Percentiles rank a stretch among this genome's conserved stretches.
These are phyloP conservation scores for Diplodus puntazzo DNA, from an alignment of 2,797 vertebrate species.

Conservation along the genomic window DNA sequence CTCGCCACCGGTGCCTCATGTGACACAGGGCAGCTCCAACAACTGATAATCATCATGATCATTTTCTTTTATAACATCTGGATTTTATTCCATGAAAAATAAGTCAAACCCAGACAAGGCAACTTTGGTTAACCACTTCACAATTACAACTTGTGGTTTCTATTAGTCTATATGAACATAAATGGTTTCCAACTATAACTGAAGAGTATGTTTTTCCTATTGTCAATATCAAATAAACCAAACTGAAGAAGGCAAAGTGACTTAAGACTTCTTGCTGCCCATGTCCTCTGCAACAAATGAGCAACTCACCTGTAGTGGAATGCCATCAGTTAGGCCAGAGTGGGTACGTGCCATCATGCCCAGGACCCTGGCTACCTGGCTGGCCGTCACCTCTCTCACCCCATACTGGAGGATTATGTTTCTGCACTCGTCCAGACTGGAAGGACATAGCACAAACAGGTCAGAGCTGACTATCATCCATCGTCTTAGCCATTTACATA, in stretches of 20 bases:
- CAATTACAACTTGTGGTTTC: neutral
- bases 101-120: neutral
- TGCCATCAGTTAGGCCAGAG: constrained; percentile 95
- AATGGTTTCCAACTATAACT: neutral
- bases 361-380: constrained; percentile 97
- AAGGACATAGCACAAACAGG: neutral
- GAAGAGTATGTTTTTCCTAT: neutral
- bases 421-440: constrained; percentile 98
- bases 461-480: neutral
- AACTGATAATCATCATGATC: neutral
- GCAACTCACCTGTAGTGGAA: constrained; percentile 92
- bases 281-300: neutral
- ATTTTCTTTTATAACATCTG: neutral
- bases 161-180: neutral
- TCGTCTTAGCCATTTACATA: neutral
- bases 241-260: neutral
- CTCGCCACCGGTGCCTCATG: neutral
- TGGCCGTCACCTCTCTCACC: constrained; percentile 96
- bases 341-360: constrained; percentile 99
- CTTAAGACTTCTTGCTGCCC: neutral
- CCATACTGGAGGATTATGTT: constrained; percentile 98
- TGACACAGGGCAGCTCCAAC: no score
- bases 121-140: neutral
- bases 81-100: neutral
- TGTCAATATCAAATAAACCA: neutral